phyloP scores from a whole-genome alignment of 2,888 invertebrate genomes.

The Xanthorhoe spadicearia region DNA sequence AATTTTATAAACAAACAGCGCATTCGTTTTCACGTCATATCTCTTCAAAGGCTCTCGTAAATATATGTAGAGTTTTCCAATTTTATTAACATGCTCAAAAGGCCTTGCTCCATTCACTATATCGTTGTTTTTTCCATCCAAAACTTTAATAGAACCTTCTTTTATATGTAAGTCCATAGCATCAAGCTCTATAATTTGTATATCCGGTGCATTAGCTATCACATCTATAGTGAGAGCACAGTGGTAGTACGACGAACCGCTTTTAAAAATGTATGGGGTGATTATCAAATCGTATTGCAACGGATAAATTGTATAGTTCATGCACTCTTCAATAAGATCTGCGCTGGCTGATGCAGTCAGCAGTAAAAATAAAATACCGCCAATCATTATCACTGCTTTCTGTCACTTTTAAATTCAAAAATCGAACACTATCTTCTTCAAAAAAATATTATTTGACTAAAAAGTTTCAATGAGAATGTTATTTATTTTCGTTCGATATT shows the following conservation, averaged over 20 bases:
- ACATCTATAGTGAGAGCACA: constrained; percentile 72
- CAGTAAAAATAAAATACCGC: constrained; percentile 50
- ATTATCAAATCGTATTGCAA: constrained; percentile 74
- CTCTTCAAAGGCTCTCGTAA: constrained; percentile 63
- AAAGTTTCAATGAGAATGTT: neutral
- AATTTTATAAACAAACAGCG: constrained; percentile 61
- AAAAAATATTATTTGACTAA: constrained; percentile 11
- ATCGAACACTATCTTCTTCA: constrained; percentile 12
- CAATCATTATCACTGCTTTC: constrained; percentile 48
- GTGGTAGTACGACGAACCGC: constrained; percentile 66
- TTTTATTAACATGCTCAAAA: constrained; percentile 59
- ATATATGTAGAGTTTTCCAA: constrained; percentile 67
- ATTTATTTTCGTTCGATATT: constrained; percentile 21
- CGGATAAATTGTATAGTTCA: constrained; percentile 79
- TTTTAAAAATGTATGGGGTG: constrained; percentile 62
- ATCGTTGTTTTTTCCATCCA: constrained; percentile 54
- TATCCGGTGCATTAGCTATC: constrained; percentile 70
- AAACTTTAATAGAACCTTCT: constrained; percentile 61
- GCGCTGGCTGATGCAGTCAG: constrained; percentile 57
- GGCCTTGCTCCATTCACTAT: constrained; percentile 67
- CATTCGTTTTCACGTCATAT: constrained; percentile 54
- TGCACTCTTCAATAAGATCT: constrained; percentile 70
- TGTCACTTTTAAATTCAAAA: constrained; percentile 10
- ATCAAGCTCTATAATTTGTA: constrained; percentile 67
- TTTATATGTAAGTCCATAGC: constrained; percentile 66